Evolutionary conservation across 2,797 vertebrate species (phyloP).

Genomic region (Bradypodion pumilum): DNA sequence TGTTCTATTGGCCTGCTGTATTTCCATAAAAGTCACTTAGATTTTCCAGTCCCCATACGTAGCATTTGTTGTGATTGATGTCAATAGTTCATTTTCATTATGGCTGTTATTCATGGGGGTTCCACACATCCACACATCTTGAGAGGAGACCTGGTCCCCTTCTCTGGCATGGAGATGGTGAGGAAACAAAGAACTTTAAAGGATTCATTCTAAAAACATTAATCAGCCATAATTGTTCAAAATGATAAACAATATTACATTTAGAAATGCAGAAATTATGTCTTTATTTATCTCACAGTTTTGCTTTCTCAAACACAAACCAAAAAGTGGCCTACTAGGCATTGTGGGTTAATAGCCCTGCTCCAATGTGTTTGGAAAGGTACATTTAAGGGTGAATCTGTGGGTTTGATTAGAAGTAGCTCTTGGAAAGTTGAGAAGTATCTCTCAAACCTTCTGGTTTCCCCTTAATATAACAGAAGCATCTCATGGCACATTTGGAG

Average conservation of each 20-base stretch:
- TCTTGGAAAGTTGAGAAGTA: too few relatives aligned
- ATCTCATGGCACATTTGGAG: too few relatives aligned
- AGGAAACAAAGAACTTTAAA: neutral
- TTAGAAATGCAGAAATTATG: neutral
- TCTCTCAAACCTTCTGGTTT: neutral
- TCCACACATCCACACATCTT: neutral
- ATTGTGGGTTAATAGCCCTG: neutral
- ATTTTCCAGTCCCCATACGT: neutral
- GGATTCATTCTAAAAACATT: neutral
- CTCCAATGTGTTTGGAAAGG: fast-evolving
- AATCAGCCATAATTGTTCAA: neutral
- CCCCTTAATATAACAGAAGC: neutral
- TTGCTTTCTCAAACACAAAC: neutral
- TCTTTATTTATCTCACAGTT: neutral
- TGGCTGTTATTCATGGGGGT: neutral
- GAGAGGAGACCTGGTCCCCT: neutral
- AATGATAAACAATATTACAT: neutral
- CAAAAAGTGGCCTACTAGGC: neutral
- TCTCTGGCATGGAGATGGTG: neutral
- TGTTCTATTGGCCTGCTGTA: neutral
- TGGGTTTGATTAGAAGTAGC: neutral
- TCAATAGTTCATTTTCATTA: neutral
- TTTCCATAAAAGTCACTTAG: neutral
- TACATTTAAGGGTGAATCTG: neutral
- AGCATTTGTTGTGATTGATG: neutral